Evolutionary conservation across 2,888 invertebrate genomes (phyloP), one percentile per base, ranked within the genome.

Genomic region (Prionchulus punctatus): DNA sequence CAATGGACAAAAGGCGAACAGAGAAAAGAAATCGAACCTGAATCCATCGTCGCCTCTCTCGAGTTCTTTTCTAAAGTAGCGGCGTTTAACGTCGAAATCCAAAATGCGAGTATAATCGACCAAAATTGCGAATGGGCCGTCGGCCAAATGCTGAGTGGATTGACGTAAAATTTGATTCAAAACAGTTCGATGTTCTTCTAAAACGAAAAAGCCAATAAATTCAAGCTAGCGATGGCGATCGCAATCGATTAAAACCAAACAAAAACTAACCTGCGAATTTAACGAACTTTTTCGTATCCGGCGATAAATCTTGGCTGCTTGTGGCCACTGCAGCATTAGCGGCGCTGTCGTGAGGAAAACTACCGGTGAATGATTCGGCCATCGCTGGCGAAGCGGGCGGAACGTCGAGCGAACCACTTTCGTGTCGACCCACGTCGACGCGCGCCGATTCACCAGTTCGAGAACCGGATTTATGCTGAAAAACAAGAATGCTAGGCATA

Each of bases 121-220:
- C 3, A 89, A 76, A 1, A 87, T 85, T 1, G 85, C 82, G 72
- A 89, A 89, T 3, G 88, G 87, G 0, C 87, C 87, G 65, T 87
- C 86, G 0, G 82, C 70, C 42, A 53, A 28, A 51, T 43, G 49
- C 26, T 15, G 25, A 1, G 18, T 30, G 25, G 26, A 69, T 66
- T 87, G 86, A 1, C 88, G 79, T 55, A 89, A 74, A 60, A 89
- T 88, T 75, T 89, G 87, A 73, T 89, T 89, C 49, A 89, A 76
- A 30, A 89, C 87, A 1, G 85, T 84, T 55, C 86, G 79, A 73
- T 89, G 88, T 59, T 83, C 85, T 73, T 88, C 87, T 79, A 67
- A 49, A 66, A 64, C 53, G 28, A 23, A 53, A 55, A 50, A 49
- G 43, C n/a, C n/a, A n/a, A n/a, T n/a, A n/a, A n/a, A n/a, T n/a